Base-by-base conservation (phyloP, 2,113 vertebrate species). In the Caracal caracal region DNA sequence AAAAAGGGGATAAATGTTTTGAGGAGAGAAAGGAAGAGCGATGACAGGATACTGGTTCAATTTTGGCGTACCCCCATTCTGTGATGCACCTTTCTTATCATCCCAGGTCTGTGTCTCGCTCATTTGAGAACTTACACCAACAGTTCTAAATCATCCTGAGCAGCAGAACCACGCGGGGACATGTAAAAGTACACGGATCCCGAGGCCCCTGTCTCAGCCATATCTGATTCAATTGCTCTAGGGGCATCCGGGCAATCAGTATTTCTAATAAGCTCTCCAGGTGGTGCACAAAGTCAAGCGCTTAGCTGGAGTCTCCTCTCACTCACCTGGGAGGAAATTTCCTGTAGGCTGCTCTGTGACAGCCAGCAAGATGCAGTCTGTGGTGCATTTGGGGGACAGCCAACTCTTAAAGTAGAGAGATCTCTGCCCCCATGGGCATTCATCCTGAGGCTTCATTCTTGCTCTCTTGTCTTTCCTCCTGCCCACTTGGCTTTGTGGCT, bases 291-390 rank as follows among this genome's bases (percentile, higher is more conserved):
- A 24, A 2, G 26, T 51, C 28, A n/a, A 75, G 30, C 43, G 16
- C 35, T 20, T 56, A n/a, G 20, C 10, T 17, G 51, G 24, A 22
- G 12, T 56, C 56, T 4, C 28, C 20, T 30, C 22, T 78, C 16
- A 30, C 12, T 20, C 3, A 61, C 20, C 28, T 26, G 53, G 0
- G 0, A 47, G 35, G 56, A 66, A 65, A 81, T 15, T 22, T 51
- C 35, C 9, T 4, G 0, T 13, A 26, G 40, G 68, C 61, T 30
- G 82, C 24, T 33, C 0, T 28, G 2, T 0, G 2, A 17, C 33
- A 35, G 59, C 33, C 56, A 53, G 40, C n/a, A 33, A 86, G 28
- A 8, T 5, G 10, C 20, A 24, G n/a, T 17, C 47, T 82, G 61
- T 19, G 17, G 15, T 24, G 16, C 53, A 17, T 30, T 6, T 76